These are phyloP conservation scores for Masticophis lateralis DNA, from an alignment of 2,797 vertebrate genomes.

Conservation along the genomic window DNA sequence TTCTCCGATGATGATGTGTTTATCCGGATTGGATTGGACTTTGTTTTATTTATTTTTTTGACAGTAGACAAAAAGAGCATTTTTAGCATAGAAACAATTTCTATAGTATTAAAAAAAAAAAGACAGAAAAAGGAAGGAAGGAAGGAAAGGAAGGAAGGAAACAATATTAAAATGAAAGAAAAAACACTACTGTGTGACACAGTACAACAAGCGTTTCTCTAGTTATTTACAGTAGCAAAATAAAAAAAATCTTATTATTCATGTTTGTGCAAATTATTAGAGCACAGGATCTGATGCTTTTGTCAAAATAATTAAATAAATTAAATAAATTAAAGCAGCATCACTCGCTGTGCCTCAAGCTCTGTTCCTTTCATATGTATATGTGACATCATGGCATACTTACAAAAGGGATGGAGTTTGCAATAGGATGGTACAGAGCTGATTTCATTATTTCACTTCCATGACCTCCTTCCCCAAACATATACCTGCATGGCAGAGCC, in stretches of 20 bases:
- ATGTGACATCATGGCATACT: not conserved
- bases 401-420: not conserved
- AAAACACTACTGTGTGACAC: not conserved
- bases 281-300: not conserved
- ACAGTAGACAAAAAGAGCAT: not conserved
- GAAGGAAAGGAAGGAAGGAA: too few species aligned
- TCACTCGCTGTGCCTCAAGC: not conserved
- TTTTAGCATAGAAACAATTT: not conserved
- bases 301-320: not conserved
- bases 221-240: not conserved
- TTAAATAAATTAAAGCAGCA: not conserved
- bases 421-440: not conserved
- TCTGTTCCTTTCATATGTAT: not conserved
- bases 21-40: not conserved
- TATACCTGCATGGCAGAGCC: not conserved
- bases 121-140: not conserved
- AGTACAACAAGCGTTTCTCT: not conserved
- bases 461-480: not conserved
- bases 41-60: not conserved
- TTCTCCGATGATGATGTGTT: not conserved
- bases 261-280: not conserved
- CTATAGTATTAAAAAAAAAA: not conserved
- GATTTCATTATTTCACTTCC: not conserved
- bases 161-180: not conserved
- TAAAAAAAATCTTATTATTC: not conserved